These are phyloP conservation scores for Prionchulus punctatus DNA, from an alignment of 2,888 invertebrate species.

Conservation along the genomic window DNA sequence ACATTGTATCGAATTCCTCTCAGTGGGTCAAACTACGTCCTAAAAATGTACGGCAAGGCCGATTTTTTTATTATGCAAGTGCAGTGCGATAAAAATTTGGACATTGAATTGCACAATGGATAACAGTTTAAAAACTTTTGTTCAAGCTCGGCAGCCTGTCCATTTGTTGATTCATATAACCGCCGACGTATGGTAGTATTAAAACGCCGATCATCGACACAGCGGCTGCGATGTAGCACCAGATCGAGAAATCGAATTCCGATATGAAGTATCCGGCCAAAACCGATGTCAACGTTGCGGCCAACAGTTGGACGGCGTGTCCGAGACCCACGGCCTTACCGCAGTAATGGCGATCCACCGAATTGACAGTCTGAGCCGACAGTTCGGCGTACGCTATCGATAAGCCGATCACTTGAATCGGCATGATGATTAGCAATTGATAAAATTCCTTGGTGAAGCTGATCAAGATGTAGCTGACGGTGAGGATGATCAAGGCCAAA, in stretches of 20 bases:
- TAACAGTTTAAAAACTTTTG: too few relatives aligned
- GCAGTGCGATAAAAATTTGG: too few relatives aligned
- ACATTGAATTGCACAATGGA: too few relatives aligned
- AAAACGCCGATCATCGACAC: conserved; percentile 16
- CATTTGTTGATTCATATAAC: conserved; percentile 16
- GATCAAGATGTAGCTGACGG: conserved; percentile 17
- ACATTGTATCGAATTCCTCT: too few relatives aligned
- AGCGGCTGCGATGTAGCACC: conserved; percentile 19
- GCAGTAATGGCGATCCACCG: conserved; percentile 17
- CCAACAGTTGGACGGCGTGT: conserved; percentile 18
- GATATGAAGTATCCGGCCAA: conserved; percentile 20
- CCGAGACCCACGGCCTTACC: conserved; percentile 25
- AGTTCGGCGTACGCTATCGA: conserved; percentile 22
- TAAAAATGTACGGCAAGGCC: too few relatives aligned
- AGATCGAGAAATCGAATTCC: conserved; percentile 14
- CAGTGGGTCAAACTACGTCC: too few relatives aligned
- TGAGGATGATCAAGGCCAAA: conserved; percentile 16
- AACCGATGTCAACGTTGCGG: conserved; percentile 19
- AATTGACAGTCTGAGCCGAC: conserved; percentile 21
- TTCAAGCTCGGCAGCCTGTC: background rate
- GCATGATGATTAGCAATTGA: conserved; percentile 20
- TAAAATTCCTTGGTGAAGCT: conserved; percentile 15
- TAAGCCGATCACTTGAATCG: conserved; percentile 20
- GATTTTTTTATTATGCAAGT: too few relatives aligned
- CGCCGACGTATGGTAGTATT: conserved; percentile 16